Base-by-base conservation (phyloP, 2,797 vertebrate species). In the Chelidonichthys spinosus region DNA sequence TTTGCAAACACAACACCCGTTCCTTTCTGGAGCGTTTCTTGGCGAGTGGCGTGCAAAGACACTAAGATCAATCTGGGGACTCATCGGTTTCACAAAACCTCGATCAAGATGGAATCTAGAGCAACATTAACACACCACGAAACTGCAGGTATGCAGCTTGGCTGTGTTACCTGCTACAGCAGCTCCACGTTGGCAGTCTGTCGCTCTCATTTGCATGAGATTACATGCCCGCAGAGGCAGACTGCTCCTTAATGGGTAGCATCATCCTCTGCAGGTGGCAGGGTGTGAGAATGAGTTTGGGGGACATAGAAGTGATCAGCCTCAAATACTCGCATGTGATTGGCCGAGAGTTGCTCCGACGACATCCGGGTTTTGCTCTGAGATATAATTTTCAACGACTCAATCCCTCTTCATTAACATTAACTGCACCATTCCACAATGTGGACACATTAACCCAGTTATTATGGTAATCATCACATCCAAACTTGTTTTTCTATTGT, bases 211-310 rank as follows among this genome's bases (percentile, higher is more conserved):
- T 86, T 91, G 87, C 81, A 91, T 90, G 82, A 85, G 87, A 91
- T 92, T 89, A 85, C 89, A 86, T 84, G 81, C 78, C 81, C 81
- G 83, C 65, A 74, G 88, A 88, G 83, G 79, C 72, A 88, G 81
- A 88, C 86, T 86, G 25, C 84, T 79, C 78, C 82, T 84, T 89
- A 92, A 89, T 91, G 83, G 85, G 82, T 70, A 83, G 79, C 78
- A 85, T 88, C 85, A 87, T 89, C 85, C 90, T 86, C 81, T 78
- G 89, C 91, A 93, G 87, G 91, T 90, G 90, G 83, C 76, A 37
- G 67, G 11, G 64, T 52, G 74, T 74, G 61, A 79, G 76, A 79
- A 82, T 47, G 72, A 86, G 64, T 70, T 52, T 25, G 25, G 59
- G 70, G 72, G 71, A 84, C 81, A 83, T 53, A 69, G 64, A 85